Evolutionary conservation across 2,888 invertebrate genomes (phyloP).

Genomic region (Euplagia quadripunctaria): DNA sequence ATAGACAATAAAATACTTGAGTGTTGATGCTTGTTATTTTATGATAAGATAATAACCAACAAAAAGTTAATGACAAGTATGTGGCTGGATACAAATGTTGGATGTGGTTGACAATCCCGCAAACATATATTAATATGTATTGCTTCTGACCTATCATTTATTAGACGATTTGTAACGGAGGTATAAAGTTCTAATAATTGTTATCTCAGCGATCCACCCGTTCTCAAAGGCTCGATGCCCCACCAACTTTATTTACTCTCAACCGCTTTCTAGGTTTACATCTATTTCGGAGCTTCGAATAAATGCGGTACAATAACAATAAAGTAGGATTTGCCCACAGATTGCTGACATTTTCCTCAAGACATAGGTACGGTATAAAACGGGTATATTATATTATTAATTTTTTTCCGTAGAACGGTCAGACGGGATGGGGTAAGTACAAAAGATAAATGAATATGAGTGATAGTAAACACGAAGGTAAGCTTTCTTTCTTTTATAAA

Average conservation of each 20-base stretch:
- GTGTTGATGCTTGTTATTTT: too few relatives aligned
- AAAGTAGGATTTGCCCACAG: slow-evolving; percentile 81
- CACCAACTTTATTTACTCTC: slow-evolving; percentile 77
- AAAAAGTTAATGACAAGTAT: too few relatives aligned
- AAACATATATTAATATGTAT: slow-evolving; percentile 37
- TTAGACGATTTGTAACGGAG: slow-evolving; percentile 61
- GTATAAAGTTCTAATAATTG: slow-evolving; percentile 77
- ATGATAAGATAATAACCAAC: too few relatives aligned
- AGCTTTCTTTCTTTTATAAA: background rate
- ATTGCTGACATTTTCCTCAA: slow-evolving; percentile 83
- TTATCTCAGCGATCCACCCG: slow-evolving; percentile 74
- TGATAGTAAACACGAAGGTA: slow-evolving; percentile 37
- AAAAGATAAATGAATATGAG: slow-evolving; percentile 54
- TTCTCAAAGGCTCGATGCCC: slow-evolving; percentile 62
- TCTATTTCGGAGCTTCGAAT: slow-evolving; percentile 75
- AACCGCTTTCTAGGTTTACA: slow-evolving; percentile 80
- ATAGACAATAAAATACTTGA: too few relatives aligned
- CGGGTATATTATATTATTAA: slow-evolving; percentile 79
- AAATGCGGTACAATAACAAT: slow-evolving; percentile 83
- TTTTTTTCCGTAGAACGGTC: slow-evolving; percentile 75
- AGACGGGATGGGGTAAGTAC: slow-evolving; percentile 52
- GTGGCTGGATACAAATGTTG: too few relatives aligned
- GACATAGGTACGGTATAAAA: slow-evolving; percentile 75
- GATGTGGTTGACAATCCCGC: too few relatives aligned
- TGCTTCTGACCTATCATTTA: slow-evolving; percentile 53